These are phyloP conservation scores for Salmo trutta DNA, from an alignment of 2,797 vertebrate genomes.

Conservation along the genomic window DNA sequence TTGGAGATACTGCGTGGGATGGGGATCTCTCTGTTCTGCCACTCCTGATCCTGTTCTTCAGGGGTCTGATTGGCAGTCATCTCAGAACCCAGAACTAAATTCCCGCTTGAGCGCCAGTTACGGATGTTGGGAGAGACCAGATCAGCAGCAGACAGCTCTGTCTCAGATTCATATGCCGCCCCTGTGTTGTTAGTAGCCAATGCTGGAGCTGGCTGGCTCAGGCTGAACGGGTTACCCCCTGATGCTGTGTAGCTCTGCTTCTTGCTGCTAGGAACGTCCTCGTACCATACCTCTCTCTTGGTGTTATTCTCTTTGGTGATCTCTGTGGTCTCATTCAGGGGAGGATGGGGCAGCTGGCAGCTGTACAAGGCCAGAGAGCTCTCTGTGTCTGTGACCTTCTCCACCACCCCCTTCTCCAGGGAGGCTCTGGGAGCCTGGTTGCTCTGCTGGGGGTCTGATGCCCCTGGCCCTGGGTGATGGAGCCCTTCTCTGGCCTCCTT, in stretches of 20 bases:
- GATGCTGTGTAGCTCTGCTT: slow-evolving; percentile 28
- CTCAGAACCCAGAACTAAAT: neutral
- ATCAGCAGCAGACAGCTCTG: neutral
- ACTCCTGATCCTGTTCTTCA: slow-evolving; percentile 4
- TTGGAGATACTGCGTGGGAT: slow-evolving; percentile 5
- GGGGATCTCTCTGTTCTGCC: slow-evolving; percentile 1
- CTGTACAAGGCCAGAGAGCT: slow-evolving; percentile 49
- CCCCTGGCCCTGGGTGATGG: slow-evolving; percentile 6
- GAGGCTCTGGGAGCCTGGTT: slow-evolving; percentile 22
- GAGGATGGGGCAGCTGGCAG: slow-evolving; percentile 37
- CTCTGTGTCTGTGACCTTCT: slow-evolving; percentile 60
- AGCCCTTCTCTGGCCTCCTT: slow-evolving; percentile 18
- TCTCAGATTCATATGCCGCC: neutral
- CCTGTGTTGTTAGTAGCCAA: slow-evolving; percentile 2
- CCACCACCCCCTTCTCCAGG: neutral
- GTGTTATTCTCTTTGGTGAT: slow-evolving; percentile 33
- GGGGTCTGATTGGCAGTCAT: neutral
- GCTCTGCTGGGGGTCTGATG: slow-evolving; percentile 30
- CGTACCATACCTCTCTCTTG: slow-evolving; percentile 13
- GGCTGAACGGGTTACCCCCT: slow-evolving; percentile 29
- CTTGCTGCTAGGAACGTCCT: slow-evolving; percentile 40
- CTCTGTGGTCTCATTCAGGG: slow-evolving; percentile 23
- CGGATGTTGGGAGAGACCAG: neutral
- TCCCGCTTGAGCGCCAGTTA: neutral
- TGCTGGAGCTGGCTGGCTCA: slow-evolving; percentile 29